Conservation (phyloP, 2,888 invertebrate genomes). For the Minunthozetes semirufus region DNA sequence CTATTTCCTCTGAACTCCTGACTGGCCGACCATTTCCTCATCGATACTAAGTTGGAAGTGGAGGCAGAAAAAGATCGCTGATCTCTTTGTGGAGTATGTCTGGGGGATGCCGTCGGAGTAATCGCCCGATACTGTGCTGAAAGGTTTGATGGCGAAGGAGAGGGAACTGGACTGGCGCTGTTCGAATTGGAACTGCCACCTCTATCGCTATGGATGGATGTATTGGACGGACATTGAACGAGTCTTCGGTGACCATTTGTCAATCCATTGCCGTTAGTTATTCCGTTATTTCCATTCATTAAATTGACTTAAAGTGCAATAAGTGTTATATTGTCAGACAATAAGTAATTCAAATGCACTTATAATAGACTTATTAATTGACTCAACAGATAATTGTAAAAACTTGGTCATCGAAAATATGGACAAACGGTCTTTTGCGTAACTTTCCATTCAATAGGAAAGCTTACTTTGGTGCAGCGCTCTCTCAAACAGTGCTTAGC, state of each 20-base stretch:
- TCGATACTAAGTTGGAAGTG: slow-evolving; percentile 41
- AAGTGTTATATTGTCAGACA: background rate
- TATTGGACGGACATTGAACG: slow-evolving; percentile 73
- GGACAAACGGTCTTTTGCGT: no score
- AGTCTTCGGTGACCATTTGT: slow-evolving; percentile 34
- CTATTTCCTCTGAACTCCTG: slow-evolving; percentile 40
- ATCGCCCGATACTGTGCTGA: slow-evolving; percentile 33
- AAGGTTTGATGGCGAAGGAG: slow-evolving; percentile 51
- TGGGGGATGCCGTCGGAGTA: slow-evolving; percentile 34
- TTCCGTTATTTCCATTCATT: background rate
- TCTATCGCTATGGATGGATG: slow-evolving; percentile 62
- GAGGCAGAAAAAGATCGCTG: slow-evolving; percentile 39
- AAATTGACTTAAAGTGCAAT: background rate
- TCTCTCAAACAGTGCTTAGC: no score
- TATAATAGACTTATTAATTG: no score
- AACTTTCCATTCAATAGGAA: no score
- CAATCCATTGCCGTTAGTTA: background rate
- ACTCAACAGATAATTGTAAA: no score
- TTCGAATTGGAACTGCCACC: slow-evolving; percentile 70
- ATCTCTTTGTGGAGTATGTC: slow-evolving; percentile 46
- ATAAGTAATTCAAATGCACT: no score
- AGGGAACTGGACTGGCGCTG: slow-evolving; percentile 67
- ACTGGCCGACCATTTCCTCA: slow-evolving; percentile 42
- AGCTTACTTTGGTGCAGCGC: no score
- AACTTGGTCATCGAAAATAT: no score